Percentiles rank a stretch among this genome's conserved stretches.
Conservation (phyloP, 2,888 invertebrate species). For the Phalera bucephala region DNA sequence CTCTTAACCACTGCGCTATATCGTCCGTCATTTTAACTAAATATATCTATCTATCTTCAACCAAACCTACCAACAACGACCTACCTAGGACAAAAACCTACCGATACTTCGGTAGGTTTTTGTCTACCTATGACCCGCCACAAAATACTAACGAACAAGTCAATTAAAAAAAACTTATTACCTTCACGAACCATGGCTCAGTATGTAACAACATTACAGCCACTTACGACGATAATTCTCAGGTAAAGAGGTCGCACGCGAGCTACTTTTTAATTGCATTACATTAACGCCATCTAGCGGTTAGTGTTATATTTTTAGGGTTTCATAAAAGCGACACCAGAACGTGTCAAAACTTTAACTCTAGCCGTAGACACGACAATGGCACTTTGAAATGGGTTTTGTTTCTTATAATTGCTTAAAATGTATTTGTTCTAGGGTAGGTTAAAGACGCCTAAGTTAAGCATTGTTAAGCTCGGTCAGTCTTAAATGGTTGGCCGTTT, state of each 20-base stretch:
- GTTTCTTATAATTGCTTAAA: constrained; percentile 16
- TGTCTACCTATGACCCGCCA: too few relatives aligned
- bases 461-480: too few relatives aligned
- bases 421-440: too few relatives aligned
- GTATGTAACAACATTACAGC: constrained; percentile 6
- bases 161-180: too few relatives aligned
- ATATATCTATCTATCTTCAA: neutral
- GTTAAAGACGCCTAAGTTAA: too few relatives aligned
- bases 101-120: too few relatives aligned
- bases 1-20: too few relatives aligned
- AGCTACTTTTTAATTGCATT: constrained; percentile 37
- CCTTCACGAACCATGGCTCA: too few relatives aligned
- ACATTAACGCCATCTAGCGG: constrained; percentile 10
- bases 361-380: constrained; percentile 4
- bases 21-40: neutral
- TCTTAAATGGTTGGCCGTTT: too few relatives aligned
- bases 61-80: too few relatives aligned
- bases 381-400: constrained; percentile 23
- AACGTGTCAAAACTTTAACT: constrained; percentile 4
- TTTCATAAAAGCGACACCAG: neutral
- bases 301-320: neutral
- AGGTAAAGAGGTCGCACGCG: constrained; percentile 19
- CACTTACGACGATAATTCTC: constrained; percentile 12
- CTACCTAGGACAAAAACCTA: too few relatives aligned
- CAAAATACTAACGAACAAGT: too few relatives aligned